phyloP scores from a whole-genome alignment of 2,888 invertebrate genomes.

The Drosophila peninsularis region DNA sequence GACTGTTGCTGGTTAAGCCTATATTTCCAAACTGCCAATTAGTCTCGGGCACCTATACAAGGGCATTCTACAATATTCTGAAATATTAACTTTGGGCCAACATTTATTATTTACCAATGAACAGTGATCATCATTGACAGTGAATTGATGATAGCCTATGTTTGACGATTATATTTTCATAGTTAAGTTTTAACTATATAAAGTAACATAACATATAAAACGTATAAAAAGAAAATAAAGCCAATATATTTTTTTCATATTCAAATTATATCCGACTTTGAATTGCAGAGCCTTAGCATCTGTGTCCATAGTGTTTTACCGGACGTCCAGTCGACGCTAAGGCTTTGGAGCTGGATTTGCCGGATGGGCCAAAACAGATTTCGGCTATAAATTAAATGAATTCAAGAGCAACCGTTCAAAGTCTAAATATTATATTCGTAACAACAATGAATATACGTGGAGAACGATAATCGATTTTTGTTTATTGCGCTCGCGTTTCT shows the following conservation, averaged over 20 bases:
- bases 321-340: slow-evolving; percentile 51
- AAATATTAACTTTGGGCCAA: neutral
- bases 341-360: slow-evolving; percentile 36
- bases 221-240: no score
- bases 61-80: slow-evolving; percentile 52
- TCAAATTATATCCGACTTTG: neutral
- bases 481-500: slow-evolving; percentile 81
- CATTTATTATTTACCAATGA: slow-evolving; percentile 11
- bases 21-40: slow-evolving; percentile 58
- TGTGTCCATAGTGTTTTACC: slow-evolving; percentile 27
- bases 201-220: no score
- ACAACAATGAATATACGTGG: slow-evolving; percentile 77
- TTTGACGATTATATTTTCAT: no score
- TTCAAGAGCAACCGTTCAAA: slow-evolving; percentile 71
- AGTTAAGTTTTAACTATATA: no score
- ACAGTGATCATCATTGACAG: neutral
- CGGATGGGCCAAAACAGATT: slow-evolving; percentile 59
- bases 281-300: neutral
- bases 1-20: slow-evolving; percentile 26
- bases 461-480: slow-evolving; percentile 84
- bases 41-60: slow-evolving; percentile 35
- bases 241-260: no score
- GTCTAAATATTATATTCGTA: slow-evolving; percentile 78
- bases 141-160: no score
- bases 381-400: slow-evolving; percentile 81